Base-by-base conservation (phyloP, 2,888 invertebrate species). In the Sylvicola cinctus region DNA sequence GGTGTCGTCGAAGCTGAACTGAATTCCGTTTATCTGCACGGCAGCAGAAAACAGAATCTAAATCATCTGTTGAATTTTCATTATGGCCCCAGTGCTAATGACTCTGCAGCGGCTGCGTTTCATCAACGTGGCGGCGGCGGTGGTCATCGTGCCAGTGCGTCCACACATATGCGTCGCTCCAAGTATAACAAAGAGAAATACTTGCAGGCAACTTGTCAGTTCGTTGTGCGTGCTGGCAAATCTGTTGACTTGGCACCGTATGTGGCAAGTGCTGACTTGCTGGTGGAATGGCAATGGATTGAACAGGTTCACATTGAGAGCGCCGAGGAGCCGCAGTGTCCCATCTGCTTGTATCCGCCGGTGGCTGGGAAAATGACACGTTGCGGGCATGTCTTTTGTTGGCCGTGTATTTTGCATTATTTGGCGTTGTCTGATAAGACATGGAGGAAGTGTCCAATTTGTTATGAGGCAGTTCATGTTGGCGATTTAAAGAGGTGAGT, bases 371-470 rank as follows among this genome's bases (percentile, higher is more conserved):
- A 91, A 57, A 83, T 91, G 51, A 91, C 90, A 0, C 70, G 77
- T 29, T 96, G 95, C 55, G 93, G 95, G 8, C 95, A 96, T 52
- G 78, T 88, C 40, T 93, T 83, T 56, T 96, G 95, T 57, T 95
- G 88, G 90, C 70, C 90, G 0, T 96, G 95, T 50, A 72, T 90
- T 45, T 66, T 96, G 32, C 93, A 93, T 55, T 93, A 93, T 52
- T 65, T 88, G 29, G 75, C 83, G 1, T 62, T 90, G 3, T 77
- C 80, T 34, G 91, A 93, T 45, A 76, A 80, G 49, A 61, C 71
- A 16, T 79, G 77, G 63, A 64, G 75, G 23, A 79, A 77, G 49
- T 95, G 95, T 55, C 95, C 95, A 0, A 91, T 96, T 41, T 96
- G 95, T 55, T 77, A 76, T 44, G 83, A 87, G 46, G 67, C 76